Evolutionary conservation across 2,888 invertebrate species (phyloP).

Genomic region (Deilephila elpenor): DNA sequence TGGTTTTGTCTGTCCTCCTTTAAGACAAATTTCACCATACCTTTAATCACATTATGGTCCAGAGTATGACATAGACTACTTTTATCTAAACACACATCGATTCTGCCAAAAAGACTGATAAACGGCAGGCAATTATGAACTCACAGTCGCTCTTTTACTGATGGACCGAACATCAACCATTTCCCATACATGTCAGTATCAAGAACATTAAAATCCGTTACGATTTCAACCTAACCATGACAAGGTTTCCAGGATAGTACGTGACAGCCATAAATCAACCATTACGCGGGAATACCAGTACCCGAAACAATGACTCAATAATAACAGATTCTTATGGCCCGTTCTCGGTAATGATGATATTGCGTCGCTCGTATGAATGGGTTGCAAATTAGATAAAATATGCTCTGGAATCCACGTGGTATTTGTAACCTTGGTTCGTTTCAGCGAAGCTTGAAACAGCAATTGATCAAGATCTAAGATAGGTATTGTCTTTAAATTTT

Average conservation of each 20-base stretch:
- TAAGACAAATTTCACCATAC: not conserved
- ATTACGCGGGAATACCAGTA: constrained; percentile 4
- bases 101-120: not conserved
- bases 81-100: too few species aligned
- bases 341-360: constrained; percentile 2
- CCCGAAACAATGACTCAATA: constrained; percentile 11
- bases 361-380: not conserved
- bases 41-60: too few species aligned
- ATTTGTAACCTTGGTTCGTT: not conserved
- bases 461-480: too few species aligned
- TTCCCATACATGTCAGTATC: not conserved
- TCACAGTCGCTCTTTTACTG: too few species aligned
- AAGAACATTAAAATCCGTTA: not conserved
- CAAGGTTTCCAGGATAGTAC: not conserved
- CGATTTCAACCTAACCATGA: constrained; percentile 15
- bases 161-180: not conserved
- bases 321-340: not conserved
- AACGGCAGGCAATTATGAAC: not conserved
- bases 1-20: too few species aligned
- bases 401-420: not conserved
- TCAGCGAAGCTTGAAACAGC: not conserved
- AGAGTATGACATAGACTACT: not conserved
- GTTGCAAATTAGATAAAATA: not conserved
- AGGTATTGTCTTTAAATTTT: too few species aligned
- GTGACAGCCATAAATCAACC: constrained; percentile 9